A percentile compares a stretch with the other conserved stretches of the same genome.
These are phyloP conservation scores for Spheniscus mendiculus DNA, from an alignment of 2,113 vertebrate species.

Conservation along the genomic window DNA sequence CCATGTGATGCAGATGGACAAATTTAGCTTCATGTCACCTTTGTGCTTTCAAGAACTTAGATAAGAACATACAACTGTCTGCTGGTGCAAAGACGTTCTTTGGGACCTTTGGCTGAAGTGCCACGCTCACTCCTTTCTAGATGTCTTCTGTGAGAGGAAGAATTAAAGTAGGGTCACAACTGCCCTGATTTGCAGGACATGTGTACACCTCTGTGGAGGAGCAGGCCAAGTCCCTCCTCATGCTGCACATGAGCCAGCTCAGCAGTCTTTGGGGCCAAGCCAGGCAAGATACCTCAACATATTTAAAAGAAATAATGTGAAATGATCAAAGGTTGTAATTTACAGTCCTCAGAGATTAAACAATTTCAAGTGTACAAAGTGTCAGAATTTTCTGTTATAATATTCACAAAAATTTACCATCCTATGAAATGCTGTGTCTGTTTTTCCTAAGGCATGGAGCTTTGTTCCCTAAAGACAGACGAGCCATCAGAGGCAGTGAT, in stretches of 20 bases:
- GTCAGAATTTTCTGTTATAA: not conserved
- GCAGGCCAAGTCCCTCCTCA: not conserved
- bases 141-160: not conserved
- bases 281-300: not conserved
- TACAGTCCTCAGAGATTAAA: not conserved
- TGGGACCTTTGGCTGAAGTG: not conserved
- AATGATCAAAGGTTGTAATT: not conserved
- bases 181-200: not conserved
- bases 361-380: not conserved
- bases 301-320: not conserved
- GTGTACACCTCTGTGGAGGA: not conserved
- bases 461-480: not conserved
- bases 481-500: not conserved
- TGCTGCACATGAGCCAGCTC: not conserved
- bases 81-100: not conserved
- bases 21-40: not conserved
- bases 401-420: not conserved
- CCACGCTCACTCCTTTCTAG: not conserved
- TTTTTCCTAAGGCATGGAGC: not conserved
- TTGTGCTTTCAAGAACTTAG: not conserved
- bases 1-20: not conserved
- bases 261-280: not conserved
- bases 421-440: not conserved
- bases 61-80: not conserved
- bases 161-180: not conserved